Conservation (phyloP, 2,113 vertebrate species). For the Chaetodon auriga region DNA sequence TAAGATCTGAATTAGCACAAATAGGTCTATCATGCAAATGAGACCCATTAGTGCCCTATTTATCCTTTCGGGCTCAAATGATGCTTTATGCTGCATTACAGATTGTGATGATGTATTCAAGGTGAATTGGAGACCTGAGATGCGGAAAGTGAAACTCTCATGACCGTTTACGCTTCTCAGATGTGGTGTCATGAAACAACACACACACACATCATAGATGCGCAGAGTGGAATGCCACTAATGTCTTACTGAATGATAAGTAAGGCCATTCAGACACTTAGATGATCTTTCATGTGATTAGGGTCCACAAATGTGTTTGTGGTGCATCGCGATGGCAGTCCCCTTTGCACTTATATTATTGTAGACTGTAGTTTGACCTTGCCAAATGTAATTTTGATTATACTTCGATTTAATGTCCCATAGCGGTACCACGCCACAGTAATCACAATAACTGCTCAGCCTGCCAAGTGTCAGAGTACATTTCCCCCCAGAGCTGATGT, state of each 20-base stretch:
- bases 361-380: slow-evolving; percentile 46
- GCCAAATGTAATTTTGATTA: slow-evolving; percentile 29
- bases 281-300: slow-evolving; percentile 11
- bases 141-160: slow-evolving; percentile 11
- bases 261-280: slow-evolving; percentile 10
- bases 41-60: slow-evolving; percentile 21
- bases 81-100: slow-evolving; percentile 38
- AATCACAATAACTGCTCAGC: slow-evolving; percentile 47
- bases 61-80: slow-evolving; percentile 18
- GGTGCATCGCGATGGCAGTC: not conserved
- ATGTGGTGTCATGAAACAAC: slow-evolving; percentile 1
- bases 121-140: slow-evolving; percentile 32
- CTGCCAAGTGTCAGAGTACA: slow-evolving; percentile 37
- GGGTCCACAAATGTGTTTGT: slow-evolving; percentile 31
- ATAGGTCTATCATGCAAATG: slow-evolving; percentile 45
- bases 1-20: slow-evolving; percentile 30
- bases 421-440: slow-evolving; percentile 24
- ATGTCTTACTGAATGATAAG: not conserved
- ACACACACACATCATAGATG: too few relatives aligned
- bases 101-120: slow-evolving; percentile 15
- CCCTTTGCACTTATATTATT: not conserved
- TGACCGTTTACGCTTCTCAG: slow-evolving; percentile 2
- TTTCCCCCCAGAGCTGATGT: slow-evolving; percentile 24
- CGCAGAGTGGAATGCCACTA: not conserved
- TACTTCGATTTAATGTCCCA: slow-evolving; percentile 42